Base-by-base conservation (phyloP, 2,797 vertebrate genomes). In the Clarias platycephalus region DNA sequence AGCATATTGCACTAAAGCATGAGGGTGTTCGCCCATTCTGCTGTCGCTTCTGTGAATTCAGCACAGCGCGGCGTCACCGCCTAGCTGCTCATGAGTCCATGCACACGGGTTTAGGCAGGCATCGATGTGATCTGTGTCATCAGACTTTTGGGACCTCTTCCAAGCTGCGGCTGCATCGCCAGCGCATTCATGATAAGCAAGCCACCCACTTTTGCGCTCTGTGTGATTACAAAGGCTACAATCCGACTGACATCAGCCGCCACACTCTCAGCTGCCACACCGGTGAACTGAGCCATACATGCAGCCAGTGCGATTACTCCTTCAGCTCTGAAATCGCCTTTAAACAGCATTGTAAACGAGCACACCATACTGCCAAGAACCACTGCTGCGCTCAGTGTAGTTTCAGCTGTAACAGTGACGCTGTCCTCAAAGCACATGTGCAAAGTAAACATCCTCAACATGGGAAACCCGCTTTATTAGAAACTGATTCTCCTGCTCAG, bases 191-290 rank as follows among this genome's bases (percentile, higher is more conserved):
- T 0, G 97, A 98, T 81, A 97, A 96, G 84, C 95, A 89, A 0
- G 96, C 97, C 9, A 94, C 96, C 0, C 97, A 98, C 87, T 97
- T 96, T 91, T 99, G 98, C 89, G 90, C 92, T 0, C 93, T 95
- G 66, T 99, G 98, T 0, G 98, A 99, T 92, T 99, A 98, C 76
- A 93, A 95, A 5, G 96, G 97, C 90, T 98, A 97, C 91, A 94
- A 96, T 1, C 95, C 93, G 0, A 97, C 97, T 0, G 97, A 99
- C 16, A 94, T 99, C 8, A 95, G 93, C 10, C 96, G 98, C 10
- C 98, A 99, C 0, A 87, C 94, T 62, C 93, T 95, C 85, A 96
- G 97, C 83, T 99, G 98, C 92, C 98, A 99, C 92, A 94, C 90
- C 0, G 97, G 97, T 0, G 95, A 95, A 31, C 91, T 95, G 0